These are phyloP conservation scores for Leucopternis melanops DNA, from an alignment of 2,113 vertebrate species.

Conservation along the genomic window DNA sequence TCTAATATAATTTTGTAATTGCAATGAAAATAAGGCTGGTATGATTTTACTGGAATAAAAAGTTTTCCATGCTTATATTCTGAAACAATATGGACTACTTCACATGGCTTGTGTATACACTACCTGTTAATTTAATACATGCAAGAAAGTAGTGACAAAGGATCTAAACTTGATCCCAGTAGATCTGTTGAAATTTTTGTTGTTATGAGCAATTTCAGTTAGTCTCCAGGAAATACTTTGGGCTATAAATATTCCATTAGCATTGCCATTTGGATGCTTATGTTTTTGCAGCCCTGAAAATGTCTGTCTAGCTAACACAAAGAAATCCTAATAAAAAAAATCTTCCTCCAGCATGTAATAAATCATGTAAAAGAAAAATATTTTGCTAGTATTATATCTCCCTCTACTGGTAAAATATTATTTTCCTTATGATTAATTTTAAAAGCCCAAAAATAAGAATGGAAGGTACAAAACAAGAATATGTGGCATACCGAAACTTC, in stretches of 20 bases:
- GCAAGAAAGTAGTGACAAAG: background rate
- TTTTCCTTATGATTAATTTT: background rate
- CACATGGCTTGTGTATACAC: background rate
- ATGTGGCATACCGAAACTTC: too few relatives aligned
- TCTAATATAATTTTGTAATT: background rate
- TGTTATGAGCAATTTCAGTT: background rate
- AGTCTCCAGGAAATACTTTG: background rate
- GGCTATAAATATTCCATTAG: background rate
- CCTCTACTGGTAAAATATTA: conserved; percentile 41
- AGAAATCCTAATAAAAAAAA: background rate
- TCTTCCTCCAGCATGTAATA: background rate
- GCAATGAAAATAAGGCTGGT: background rate
- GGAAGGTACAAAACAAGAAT: too few relatives aligned
- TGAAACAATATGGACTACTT: background rate
- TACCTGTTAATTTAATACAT: background rate
- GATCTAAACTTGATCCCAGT: background rate
- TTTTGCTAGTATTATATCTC: conserved; percentile 8
- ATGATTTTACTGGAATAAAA: background rate
- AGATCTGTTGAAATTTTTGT: background rate
- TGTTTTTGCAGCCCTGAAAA: background rate
- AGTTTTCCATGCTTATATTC: background rate
- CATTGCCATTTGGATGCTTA: background rate
- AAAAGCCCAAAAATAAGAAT: too few relatives aligned
- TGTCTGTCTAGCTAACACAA: background rate
- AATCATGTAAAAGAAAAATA: background rate